Evolutionary conservation across 1,140 invertebrate genomes (phyloP).

Genomic region (Drosophila sp.): DNA sequence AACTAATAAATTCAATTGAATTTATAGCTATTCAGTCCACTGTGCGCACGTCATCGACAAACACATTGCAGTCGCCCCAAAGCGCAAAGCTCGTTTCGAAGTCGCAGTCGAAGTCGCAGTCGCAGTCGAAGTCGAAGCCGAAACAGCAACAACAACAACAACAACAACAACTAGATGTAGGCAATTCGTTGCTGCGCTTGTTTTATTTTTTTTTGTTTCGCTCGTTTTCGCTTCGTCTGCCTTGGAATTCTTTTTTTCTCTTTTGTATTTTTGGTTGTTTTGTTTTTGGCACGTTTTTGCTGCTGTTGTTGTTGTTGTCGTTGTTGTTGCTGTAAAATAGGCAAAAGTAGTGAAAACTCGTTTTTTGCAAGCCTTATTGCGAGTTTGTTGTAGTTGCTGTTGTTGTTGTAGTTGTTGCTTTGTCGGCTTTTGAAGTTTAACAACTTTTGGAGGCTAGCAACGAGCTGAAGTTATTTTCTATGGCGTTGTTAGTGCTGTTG

Average conservation of each 20-base stretch:
- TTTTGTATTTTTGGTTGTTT: constrained; percentile 32
- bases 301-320: constrained; percentile 37
- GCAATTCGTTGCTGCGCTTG: constrained; percentile 5
- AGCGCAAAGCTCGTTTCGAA: no score
- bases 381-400: constrained; percentile 28
- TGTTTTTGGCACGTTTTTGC: constrained; percentile 45
- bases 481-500: constrained; percentile 49
- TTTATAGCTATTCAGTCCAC: constrained; percentile 37
- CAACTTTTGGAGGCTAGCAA: constrained; percentile 70
- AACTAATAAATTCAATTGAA: no score
- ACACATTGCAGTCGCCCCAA: constrained; percentile 13
- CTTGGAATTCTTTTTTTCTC: constrained; percentile 33
- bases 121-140: neutral
- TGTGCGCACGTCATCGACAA: constrained; percentile 64
- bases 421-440: constrained; percentile 80
- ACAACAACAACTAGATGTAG: constrained; percentile 8
- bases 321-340: constrained; percentile 67
- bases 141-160: neutral
- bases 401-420: constrained; percentile 24
- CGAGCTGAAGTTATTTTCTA: constrained; percentile 40
- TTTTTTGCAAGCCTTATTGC: constrained; percentile 51
- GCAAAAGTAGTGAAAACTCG: constrained; percentile 82
- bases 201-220: constrained; percentile 14
- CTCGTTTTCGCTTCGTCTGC: constrained; percentile 21
- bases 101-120: neutral